Evolutionary conservation across 2,113 vertebrate genomes (phyloP).

Genomic region (Ailuropoda melanoleuca): DNA sequence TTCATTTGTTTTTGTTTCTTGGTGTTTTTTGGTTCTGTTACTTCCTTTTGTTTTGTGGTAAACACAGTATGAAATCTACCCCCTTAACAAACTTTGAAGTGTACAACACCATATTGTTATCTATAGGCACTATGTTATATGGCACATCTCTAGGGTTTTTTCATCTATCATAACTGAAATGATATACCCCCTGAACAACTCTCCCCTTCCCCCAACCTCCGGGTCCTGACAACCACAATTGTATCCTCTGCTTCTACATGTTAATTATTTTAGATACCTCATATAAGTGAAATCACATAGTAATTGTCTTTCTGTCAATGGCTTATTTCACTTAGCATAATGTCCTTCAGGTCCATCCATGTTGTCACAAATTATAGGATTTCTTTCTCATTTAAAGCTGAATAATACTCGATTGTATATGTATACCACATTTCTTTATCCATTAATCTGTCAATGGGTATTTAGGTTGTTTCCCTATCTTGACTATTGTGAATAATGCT

Average conservation of each 20-base stretch:
- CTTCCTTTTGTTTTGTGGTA: background rate
- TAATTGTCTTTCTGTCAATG: background rate
- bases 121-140: background rate
- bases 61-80: background rate
- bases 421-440: background rate
- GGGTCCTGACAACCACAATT: too few relatives aligned
- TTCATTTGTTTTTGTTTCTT: background rate
- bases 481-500: background rate
- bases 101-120: background rate
- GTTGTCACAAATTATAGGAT: background rate
- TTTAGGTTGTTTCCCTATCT: background rate
- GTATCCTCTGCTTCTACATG: background rate
- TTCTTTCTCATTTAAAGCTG: background rate
- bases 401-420: background rate
- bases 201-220: background rate
- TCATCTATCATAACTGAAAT: background rate
- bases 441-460: background rate
- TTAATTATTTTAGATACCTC: background rate
- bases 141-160: background rate
- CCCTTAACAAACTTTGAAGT: background rate
- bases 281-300: background rate
- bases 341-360: background rate
- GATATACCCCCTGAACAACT: background rate
- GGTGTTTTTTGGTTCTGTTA: background rate
- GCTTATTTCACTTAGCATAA: background rate